Evolutionary conservation across 2,888 invertebrate species (phyloP).

Genomic region (Parelbella ahira): DNA sequence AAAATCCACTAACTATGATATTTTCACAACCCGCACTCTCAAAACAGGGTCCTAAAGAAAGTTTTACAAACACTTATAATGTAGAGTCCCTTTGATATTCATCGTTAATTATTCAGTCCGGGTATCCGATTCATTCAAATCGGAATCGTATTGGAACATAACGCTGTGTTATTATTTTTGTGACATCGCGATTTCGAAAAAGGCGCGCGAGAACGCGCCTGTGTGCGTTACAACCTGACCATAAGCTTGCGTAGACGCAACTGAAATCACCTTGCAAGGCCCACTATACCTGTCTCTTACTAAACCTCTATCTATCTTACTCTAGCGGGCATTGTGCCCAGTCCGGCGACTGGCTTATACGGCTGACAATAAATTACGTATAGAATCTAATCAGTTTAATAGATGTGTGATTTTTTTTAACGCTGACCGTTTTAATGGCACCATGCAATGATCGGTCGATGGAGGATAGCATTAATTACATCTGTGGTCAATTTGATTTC

Average conservation of each 20-base stretch:
- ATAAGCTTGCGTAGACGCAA: conserved; percentile 75
- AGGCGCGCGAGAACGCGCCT: conserved; percentile 45
- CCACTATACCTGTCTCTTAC: conserved; percentile 67
- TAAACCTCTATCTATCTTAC: conserved; percentile 48
- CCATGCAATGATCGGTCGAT: conserved; percentile 33
- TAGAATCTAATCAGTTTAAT: conserved; percentile 79
- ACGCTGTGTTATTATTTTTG: conserved; percentile 45
- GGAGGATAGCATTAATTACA: conserved; percentile 33
- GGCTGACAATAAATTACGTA: conserved; percentile 77
- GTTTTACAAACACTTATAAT: conserved; percentile 10
- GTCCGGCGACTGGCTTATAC: conserved; percentile 48
- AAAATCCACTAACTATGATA: conserved; percentile 28
- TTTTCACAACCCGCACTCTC: conserved; percentile 28
- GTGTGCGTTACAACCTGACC: conserved; percentile 72
- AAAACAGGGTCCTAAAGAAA: conserved; percentile 14
- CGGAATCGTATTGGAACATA: conserved; percentile 14
- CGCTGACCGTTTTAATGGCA: conserved; percentile 45
- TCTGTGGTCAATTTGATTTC: conserved; percentile 16
- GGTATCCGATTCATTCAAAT: conserved; percentile 2
- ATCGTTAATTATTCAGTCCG: background rate
- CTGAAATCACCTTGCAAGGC: conserved; percentile 81
- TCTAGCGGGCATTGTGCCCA: conserved; percentile 77
- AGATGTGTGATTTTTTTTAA: conserved; percentile 70
- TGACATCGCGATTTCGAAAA: conserved; percentile 47
- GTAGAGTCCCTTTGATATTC: conserved; percentile 1